A percentile compares a stretch with the other conserved stretches of the same genome.
phyloP scores from a whole-genome alignment of 2,797 vertebrate genomes.

The Mus minutoides region DNA sequence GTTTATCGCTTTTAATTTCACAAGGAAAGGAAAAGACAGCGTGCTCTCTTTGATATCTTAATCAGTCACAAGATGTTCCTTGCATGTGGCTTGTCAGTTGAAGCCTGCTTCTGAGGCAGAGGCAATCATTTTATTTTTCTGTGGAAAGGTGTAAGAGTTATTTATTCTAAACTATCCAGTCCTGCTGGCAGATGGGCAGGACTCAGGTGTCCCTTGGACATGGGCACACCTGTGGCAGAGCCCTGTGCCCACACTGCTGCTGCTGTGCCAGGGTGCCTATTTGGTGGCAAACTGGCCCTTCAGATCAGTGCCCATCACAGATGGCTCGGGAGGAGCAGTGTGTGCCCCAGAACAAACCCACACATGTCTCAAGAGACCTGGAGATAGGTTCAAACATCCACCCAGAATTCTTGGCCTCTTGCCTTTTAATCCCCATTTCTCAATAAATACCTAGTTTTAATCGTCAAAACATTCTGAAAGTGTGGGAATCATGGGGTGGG shows the following conservation, averaged over 20 bases:
- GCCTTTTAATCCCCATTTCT: background rate
- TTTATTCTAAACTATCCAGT: conserved; percentile 28
- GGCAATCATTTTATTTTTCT: background rate
- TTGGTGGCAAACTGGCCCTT: background rate
- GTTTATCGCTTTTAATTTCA: conserved; percentile 66
- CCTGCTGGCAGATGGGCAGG: background rate
- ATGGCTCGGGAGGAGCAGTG: background rate
- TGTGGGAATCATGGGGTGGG: background rate
- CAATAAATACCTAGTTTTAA: background rate
- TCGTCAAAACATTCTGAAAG: background rate
- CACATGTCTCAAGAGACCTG: background rate
- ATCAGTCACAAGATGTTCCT: conserved; percentile 19
- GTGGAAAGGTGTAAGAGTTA: conserved; percentile 25
- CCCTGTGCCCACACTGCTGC: background rate
- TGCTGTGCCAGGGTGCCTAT: fast-evolving
- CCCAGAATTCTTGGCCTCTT: background rate
- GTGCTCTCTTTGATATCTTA: conserved; percentile 50
- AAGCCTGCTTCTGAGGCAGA: conserved; percentile 25
- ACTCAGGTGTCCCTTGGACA: fast-evolving
- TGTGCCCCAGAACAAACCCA: background rate
- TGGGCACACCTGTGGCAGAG: background rate
- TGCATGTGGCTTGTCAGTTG: conserved; percentile 25
- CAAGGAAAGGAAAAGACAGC: conserved; percentile 35
- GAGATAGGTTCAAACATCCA: background rate
- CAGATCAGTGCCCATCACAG: background rate